These are phyloP conservation scores for Dolichotis patagonum DNA, from an alignment of 2,113 vertebrate species.

Conservation along the genomic window DNA sequence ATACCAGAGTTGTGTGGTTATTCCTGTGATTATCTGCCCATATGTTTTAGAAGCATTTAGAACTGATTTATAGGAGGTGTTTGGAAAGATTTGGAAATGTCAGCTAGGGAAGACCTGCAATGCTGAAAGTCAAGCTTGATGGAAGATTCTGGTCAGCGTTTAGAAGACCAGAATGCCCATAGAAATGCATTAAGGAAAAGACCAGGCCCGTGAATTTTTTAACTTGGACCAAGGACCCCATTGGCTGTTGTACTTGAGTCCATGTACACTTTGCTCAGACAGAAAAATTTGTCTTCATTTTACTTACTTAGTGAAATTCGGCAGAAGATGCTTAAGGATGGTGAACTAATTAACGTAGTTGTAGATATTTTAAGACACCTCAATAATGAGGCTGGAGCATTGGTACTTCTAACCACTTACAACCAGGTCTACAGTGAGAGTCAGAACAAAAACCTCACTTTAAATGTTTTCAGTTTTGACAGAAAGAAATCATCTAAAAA, in stretches of 20 bases:
- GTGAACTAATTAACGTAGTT: neutral
- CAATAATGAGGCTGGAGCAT: neutral
- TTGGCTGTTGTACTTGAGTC: neutral
- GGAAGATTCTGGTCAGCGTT: neutral
- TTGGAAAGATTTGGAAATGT: neutral
- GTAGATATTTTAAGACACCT: neutral
- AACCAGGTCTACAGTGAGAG: neutral
- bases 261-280: neutral
- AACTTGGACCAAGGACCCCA: neutral
- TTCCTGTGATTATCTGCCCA: neutral
- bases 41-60: neutral
- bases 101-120: neutral
- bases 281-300: neutral
- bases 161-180: neutral
- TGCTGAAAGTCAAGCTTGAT: neutral
- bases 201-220: neutral
- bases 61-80: neutral
- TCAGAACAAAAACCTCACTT: neutral
- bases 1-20: neutral
- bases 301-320: neutral
- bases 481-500: neutral
- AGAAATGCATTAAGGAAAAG: neutral
- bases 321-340: neutral
- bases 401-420: neutral
- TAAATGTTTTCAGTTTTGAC: neutral